Base-by-base conservation (phyloP, 2,888 invertebrate species). In the Erebia epiphron region DNA sequence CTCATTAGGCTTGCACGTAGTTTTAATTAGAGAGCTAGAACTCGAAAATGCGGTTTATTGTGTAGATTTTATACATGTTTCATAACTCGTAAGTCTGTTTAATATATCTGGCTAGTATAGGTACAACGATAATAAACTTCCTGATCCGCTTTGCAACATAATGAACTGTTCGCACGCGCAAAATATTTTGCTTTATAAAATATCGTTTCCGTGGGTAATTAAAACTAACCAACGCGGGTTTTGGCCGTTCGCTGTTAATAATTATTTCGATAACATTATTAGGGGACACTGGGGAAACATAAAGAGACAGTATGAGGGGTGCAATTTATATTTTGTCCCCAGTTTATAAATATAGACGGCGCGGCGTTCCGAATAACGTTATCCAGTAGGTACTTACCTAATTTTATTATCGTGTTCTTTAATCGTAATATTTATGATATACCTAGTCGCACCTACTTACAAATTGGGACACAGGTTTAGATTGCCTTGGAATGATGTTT, bases 21-120 rank as follows among this genome's bases (percentile, higher is more conserved):
- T 90, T 90, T 90, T 90, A 91, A 91, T 91, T 87, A 89, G 86
- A 86, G 83, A 84, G 80, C 82, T 85, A 86, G 84, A 78, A 76
- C 77, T 49, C 49, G 49, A 64, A 58, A 68, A 61, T 67, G 58
- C 54, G 69, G 66, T 54, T 68, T n/a, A 62, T 66, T 43, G 49
- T 43, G 35, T 60, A 41, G n/a, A 61, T 50, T 66, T 13, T 18
- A 65, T 64, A 35, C 35, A 52, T 49, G 67, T 43, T 18, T 49
- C 58, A 67, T 67, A 67, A 58, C 58, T 16, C n/a, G 49, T 46
- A 65, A 43, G 54, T 54, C 65, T 65, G 65, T 35, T 18, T 35
- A 54, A 13, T 26, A 43, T 8, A 46, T 21, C 58, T 1, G 58
- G 57, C 57, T 67, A 41, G 14, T 65, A 26, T 49, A 21, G 14